Evolutionary conservation across 2,888 invertebrate genomes (phyloP), one percentile per base, ranked within the genome.

Genomic region (Ochropleura leucogaster): DNA sequence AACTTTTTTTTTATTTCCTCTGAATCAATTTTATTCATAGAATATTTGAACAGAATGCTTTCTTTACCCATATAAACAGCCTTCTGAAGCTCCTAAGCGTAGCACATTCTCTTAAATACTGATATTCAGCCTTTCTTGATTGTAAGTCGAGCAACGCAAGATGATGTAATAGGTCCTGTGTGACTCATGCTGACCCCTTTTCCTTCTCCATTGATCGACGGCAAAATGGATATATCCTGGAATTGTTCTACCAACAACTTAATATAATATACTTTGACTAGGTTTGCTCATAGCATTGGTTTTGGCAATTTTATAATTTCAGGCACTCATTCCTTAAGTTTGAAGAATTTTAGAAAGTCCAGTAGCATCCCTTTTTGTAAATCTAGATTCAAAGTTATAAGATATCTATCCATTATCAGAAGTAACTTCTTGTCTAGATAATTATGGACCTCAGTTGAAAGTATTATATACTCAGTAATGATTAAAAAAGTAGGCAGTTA

Each of bases 151-250:
- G 47, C 9, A 40, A 16, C 40, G 49, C 40, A 10, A 18, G 55
- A 77, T 77, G 77, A 79, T n/a, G 79, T 79, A 79, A 77, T 62
- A 60, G 47, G 20, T 51, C 65, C 55, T 65, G 53, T 64, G 10
- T 77, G 77, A 77, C 47, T 73, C 79, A 79, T 73, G 14, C 6
- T 77, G 73, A 79, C 73, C 77, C 44, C 12, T 62, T 77, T 77
- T 66, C 47, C 16, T 62, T 12, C 60, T 46, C 7, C 49, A 73
- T 65, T 55, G 16, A 49, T 63, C 55, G 14, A 20, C 55, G 57
- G 18, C 20, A 30, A 42, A 46, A 55, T 63, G 44, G 40, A 30
- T 30, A 30, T 63, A 20, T 20, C 9, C 16, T 44, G 46, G n/a
- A 51, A 42, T n/a, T 47, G 42, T 53, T 30, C 6, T 0, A 12